Evolutionary conservation across 2,113 vertebrate genomes (phyloP).

Genomic region (Hassar affinis): DNA sequence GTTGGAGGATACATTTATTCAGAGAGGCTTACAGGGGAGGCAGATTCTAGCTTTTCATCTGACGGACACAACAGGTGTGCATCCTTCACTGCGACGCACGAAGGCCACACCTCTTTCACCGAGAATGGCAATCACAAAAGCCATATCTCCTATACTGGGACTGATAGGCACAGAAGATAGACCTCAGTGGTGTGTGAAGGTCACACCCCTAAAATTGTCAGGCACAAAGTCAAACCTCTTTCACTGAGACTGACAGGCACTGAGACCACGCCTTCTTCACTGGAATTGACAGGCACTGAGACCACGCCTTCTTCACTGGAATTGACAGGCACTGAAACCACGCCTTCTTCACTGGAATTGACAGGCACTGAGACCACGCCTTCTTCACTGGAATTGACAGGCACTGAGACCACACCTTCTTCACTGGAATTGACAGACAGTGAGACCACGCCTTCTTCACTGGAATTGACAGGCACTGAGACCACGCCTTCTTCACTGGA

Average conservation of each 20-base stretch:
- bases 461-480: neutral
- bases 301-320: neutral
- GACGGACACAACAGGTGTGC: neutral
- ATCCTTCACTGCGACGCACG: neutral
- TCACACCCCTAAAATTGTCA: neutral
- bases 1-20: neutral
- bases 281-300: neutral
- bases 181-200: neutral
- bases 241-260: neutral
- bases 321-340: neutral
- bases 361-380: neutral
- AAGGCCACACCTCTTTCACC: neutral
- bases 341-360: neutral
- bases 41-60: neutral
- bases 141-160: neutral
- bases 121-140: neutral
- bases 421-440: neutral
- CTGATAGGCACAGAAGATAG: neutral
- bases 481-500: neutral
- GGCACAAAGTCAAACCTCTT: neutral
- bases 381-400: neutral
- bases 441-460: neutral
- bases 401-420: neutral
- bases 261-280: neutral
- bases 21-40: neutral